These are phyloP conservation scores for Microcebus murinus DNA, from an alignment of 2,113 vertebrate genomes.

Conservation along the genomic window DNA sequence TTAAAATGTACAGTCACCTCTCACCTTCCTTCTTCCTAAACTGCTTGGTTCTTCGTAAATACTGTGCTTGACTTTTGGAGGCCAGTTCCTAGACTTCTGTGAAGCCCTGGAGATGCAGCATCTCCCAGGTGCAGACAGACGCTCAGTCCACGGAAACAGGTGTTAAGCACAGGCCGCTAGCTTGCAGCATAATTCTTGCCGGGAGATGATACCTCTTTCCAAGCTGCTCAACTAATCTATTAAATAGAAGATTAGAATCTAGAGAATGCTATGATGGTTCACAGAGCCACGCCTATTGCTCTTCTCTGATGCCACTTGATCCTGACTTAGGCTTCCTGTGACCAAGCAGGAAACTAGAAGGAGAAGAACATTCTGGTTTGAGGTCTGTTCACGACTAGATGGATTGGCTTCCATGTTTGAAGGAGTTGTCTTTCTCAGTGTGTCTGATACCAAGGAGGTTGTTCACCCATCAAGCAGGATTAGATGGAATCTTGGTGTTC, in stretches of 20 bases:
- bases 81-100: neutral
- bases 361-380: neutral
- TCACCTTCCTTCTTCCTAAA: neutral
- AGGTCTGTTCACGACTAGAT: neutral
- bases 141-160: neutral
- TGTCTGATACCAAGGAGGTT: neutral
- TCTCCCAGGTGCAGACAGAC: neutral
- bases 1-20: neutral
- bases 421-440: neutral
- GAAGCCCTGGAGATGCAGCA: neutral
- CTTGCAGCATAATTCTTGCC: neutral
- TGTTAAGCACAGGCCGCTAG: neutral
- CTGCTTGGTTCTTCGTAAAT: constrained; percentile 44
- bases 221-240: neutral
- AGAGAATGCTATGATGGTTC: neutral
- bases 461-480: neutral
- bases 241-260: neutral
- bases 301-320: neutral
- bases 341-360: neutral
- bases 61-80: neutral
- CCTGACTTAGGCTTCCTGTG: neutral
- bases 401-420: neutral
- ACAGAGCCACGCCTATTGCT: neutral
- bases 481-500: constrained; percentile 36
- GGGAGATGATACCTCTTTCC: neutral